Evolutionary conservation across 2,113 vertebrate genomes (phyloP).

Genomic region (Oenanthe melanoleuca): DNA sequence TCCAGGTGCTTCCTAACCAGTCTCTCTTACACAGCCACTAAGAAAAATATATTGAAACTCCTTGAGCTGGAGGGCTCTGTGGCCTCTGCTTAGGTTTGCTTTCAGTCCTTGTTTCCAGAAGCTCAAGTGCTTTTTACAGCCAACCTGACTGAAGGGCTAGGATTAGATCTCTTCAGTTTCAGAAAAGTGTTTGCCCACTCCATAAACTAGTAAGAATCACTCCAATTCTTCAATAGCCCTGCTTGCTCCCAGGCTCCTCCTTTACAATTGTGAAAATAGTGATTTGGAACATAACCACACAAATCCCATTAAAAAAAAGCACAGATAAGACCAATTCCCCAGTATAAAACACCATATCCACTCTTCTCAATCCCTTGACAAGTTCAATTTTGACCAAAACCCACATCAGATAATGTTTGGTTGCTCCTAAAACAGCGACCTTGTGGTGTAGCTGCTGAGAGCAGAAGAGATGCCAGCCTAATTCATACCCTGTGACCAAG

Average conservation of each 20-base stretch:
- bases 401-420: background rate
- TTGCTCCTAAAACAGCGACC: background rate
- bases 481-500: background rate
- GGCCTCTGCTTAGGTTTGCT: background rate
- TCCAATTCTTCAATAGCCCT: background rate
- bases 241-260: background rate
- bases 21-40: background rate
- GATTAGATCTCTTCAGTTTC: background rate
- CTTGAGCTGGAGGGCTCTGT: background rate
- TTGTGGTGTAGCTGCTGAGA: background rate
- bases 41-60: background rate
- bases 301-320: background rate
- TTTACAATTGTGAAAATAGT: background rate
- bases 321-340: background rate
- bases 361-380: background rate
- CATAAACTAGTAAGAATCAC: background rate
- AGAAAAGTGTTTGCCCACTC: background rate
- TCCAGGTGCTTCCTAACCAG: constrained; percentile 29
- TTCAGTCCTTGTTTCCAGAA: background rate
- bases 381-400: background rate
- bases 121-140: background rate
- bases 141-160: background rate
- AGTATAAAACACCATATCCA: background rate
- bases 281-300: background rate
- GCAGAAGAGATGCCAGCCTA: background rate